These are phyloP conservation scores for Distichodus sexfasciatus DNA, from an alignment of 2,797 vertebrate genomes.

Conservation along the genomic window DNA sequence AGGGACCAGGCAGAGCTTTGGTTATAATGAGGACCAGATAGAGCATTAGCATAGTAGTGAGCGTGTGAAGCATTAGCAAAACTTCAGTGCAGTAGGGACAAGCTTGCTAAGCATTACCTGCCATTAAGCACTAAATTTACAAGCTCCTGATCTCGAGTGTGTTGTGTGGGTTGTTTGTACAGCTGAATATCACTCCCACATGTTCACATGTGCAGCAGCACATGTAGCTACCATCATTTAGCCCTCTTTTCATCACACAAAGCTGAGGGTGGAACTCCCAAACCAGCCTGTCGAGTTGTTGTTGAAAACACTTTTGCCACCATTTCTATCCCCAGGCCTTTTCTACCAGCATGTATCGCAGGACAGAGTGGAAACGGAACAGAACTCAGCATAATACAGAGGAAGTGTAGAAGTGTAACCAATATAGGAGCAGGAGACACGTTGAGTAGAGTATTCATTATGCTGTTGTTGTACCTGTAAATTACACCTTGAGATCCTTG, in stretches of 20 bases:
- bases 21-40: too few relatives aligned
- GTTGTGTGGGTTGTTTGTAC: too few relatives aligned
- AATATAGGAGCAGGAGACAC: neutral
- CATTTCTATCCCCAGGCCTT: conserved; percentile 6
- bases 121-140: too few relatives aligned
- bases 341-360: neutral
- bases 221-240: conserved; percentile 11
- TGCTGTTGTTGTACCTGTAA: neutral
- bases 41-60: too few relatives aligned
- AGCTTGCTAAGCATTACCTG: too few relatives aligned
- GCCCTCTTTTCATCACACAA: conserved; percentile 18
- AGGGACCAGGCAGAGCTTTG: too few relatives aligned
- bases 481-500: neutral
- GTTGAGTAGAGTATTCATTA: neutral
- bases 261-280: conserved; percentile 39
- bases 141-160: too few relatives aligned
- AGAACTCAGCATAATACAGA: conserved; percentile 10
- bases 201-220: conserved; percentile 12
- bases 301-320: conserved; percentile 13
- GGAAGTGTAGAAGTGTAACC: neutral
- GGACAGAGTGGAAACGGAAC: neutral
- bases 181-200: too few relatives aligned
- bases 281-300: conserved; percentile 62
- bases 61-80: too few relatives aligned
- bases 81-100: too few relatives aligned